Base-by-base conservation (phyloP, 2,888 invertebrate genomes). In the Timema podura region DNA sequence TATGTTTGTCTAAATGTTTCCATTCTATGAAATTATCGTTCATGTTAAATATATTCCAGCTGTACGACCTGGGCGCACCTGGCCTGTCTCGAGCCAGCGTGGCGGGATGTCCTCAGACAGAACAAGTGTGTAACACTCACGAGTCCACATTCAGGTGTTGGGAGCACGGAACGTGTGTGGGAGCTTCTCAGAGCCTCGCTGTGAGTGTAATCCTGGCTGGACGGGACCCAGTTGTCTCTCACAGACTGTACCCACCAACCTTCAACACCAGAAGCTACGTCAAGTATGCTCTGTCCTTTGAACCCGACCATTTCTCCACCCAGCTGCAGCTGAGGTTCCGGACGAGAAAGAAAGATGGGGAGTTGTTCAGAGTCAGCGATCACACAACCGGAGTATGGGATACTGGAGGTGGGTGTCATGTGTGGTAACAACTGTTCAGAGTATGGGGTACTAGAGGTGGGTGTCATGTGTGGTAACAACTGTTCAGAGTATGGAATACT, bases 121-220 rank as follows among this genome's bases (percentile, higher is more conserved):
- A 85, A 68, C 81, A 82, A 15, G 78, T 78, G 5, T 84, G 85
- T 75, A 80, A 83, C 68, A 68, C 65, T 30, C 82, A 82, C 75
- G 79, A 80, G 46, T 81, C 81, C 73, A 77, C 78, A 59, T 77
- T 79, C 68, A 80, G 82, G 72, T 83, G 84, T 6, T 30, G 30
- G 30, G 30, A 30, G 30, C 30, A 30, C 30, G 30, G 30, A 1
- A 30, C 30, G 3, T 30, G 76, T 78, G 16, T 85, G 85, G 76
- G 81, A 48, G 83, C 82, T 13, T 79, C 81, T 73, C 77, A 78
- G 77, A 75, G 47, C 57, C 78, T 70, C 79, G 79, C 54, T 87
- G 87, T 77, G 79, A 82, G 45, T 87, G 87, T 76, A 81, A 84
- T 70, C 83, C 86, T 2, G 87, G 87, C 10, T 88, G 82, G 79